Evolutionary conservation across 2,888 invertebrate genomes (phyloP), one percentile per base, ranked within the genome.

Genomic region (Luperina testacea): DNA sequence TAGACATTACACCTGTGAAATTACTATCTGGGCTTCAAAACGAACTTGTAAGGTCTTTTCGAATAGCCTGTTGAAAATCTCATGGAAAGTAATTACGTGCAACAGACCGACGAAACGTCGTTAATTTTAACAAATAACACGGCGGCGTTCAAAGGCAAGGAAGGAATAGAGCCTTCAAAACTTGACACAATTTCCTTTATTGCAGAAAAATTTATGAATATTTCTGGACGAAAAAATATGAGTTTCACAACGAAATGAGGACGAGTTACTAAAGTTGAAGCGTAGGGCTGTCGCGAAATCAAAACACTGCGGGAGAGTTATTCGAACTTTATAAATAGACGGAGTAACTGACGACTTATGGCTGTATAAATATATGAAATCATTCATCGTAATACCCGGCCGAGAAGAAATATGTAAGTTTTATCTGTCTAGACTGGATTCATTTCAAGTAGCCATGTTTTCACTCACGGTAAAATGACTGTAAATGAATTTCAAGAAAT

Each of bases 231-330:
- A 76, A 83, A 74, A 80, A 77, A 75, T 61, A 76, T 74, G 72
- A 75, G 70, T 78, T 83, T 72, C 13, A 53, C 27, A 61, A 72
- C 42, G 72, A 80, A 81, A 83, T 65, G 72, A 63, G 70, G 57
- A 51, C 69, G 85, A 87, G 81, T 85, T 85, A 80, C 76, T 76
- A 38, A 27, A 78, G 81, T 82, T 82, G 73, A 32, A 69, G 48
- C 38, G 74, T 73, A 79, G 81, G 77, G 77, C 81, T 89, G 90
- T 93, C 93, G 94, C 94, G 90, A 94, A 95, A 95, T 93, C 93
- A 92, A 89, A 92, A 90, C 95, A 87, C 90, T 86, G 95, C 93
- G 94, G 95, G 95, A 94, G 95, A 93, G 90, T 90, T 87, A 86
- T 90, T 87, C 87, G 87, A 81, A 85, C 75, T 89, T 90, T 91